Percentiles rank a stretch among this genome's conserved stretches.
Conservation (phyloP, 1,140 invertebrate species). For the Drosophila bipectinata region DNA sequence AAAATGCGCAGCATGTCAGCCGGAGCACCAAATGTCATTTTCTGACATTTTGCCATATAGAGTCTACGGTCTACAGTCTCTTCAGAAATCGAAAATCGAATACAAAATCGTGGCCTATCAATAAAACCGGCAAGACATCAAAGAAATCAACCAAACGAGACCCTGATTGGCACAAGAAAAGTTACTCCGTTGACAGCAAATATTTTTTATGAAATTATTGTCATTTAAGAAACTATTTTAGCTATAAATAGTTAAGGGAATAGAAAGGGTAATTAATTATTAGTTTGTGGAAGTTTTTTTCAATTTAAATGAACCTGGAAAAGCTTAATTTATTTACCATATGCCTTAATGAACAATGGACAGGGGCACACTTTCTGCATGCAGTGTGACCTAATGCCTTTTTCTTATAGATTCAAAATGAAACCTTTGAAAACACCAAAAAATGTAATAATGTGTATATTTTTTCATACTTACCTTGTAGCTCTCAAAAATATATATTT, state of each 20-base stretch:
- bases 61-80: background rate
- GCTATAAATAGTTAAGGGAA: too few species aligned
- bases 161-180: conserved; percentile 8
- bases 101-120: conserved; percentile 25
- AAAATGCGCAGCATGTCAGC: conserved; percentile 72
- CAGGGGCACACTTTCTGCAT: too few species aligned
- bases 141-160: conserved; percentile 3
- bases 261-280: too few species aligned
- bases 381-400: too few species aligned
- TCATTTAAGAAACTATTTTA: background rate
- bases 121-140: conserved; percentile 27
- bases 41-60: conserved; percentile 19
- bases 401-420: too few species aligned
- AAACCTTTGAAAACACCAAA: too few species aligned
- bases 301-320: too few species aligned
- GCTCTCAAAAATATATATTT: background rate
- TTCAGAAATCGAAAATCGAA: background rate
- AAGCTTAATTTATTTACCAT: too few species aligned
- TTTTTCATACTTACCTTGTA: background rate
- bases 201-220: conserved; percentile 3
- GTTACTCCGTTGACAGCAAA: conserved; percentile 10
- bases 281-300: too few species aligned
- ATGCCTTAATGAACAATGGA: too few species aligned
- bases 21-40: conserved; percentile 41
- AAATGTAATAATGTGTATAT: background rate